phyloP scores from a whole-genome alignment of 2,113 vertebrate genomes.

The Sterna hirundo region DNA sequence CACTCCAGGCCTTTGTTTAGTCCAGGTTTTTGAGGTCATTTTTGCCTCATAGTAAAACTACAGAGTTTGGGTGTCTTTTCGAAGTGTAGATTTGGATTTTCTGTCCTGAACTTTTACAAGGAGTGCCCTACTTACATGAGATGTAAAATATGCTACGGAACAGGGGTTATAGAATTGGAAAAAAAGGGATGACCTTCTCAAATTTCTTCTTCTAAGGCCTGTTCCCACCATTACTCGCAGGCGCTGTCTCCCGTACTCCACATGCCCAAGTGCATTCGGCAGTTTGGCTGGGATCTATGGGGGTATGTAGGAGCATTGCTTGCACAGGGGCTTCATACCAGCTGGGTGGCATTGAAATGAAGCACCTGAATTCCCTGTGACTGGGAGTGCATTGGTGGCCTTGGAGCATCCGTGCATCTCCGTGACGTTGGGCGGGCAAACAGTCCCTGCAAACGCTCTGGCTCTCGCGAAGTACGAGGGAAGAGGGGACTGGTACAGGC shows the following conservation, averaged over 20 bases:
- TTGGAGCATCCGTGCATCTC: background rate
- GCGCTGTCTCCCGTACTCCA: rapidly evolving
- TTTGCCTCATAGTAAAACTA: background rate
- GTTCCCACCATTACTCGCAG: background rate
- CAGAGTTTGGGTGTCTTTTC: background rate
- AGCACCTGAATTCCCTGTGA: background rate
- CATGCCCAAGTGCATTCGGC: background rate
- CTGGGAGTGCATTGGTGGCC: background rate
- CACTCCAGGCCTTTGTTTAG: slow-evolving; percentile 36
- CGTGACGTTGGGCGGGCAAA: rapidly evolving
- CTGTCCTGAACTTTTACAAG: background rate
- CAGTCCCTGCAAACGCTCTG: background rate
- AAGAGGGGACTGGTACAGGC: background rate
- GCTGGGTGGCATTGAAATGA: rapidly evolving
- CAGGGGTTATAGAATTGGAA: background rate
- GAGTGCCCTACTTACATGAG: background rate
- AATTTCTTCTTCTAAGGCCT: background rate
- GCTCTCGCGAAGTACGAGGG: rapidly evolving
- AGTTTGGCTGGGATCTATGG: background rate
- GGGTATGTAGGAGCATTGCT: background rate
- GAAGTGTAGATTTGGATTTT: slow-evolving; percentile 26
- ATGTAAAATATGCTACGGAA: background rate
- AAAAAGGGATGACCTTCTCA: background rate
- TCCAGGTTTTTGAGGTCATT: background rate
- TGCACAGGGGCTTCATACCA: rapidly evolving